These are phyloP conservation scores for Mimumesa dahlbomi DNA, from an alignment of 2,888 invertebrate species.

Conservation along the genomic window DNA sequence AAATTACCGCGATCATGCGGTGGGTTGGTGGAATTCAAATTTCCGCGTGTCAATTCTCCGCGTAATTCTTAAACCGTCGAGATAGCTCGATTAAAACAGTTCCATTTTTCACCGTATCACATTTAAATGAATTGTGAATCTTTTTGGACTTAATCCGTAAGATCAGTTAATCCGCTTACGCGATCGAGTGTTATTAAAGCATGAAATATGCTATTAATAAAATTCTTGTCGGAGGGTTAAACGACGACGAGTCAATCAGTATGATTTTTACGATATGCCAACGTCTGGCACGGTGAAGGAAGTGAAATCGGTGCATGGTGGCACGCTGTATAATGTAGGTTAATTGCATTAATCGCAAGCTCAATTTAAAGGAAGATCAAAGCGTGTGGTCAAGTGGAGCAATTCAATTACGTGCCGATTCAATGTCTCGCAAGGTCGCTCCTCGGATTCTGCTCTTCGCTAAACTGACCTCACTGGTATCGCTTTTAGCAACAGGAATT, in stretches of 20 bases:
- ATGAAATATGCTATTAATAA: neutral
- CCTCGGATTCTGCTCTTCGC: slow-evolving; percentile 45
- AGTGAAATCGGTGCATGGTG: slow-evolving; percentile 38
- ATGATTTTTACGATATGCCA: slow-evolving; percentile 25
- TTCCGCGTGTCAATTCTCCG: too few species aligned
- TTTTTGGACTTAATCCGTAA: too few species aligned
- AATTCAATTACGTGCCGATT: slow-evolving; percentile 78
- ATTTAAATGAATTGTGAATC: too few species aligned
- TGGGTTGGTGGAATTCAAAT: too few species aligned
- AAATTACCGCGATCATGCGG: too few species aligned
- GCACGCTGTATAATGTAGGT: slow-evolving; percentile 53
- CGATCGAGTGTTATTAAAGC: neutral
- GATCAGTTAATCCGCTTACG: neutral
- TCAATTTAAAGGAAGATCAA: slow-evolving; percentile 77
- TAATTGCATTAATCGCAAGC: slow-evolving; percentile 71
- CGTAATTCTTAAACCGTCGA: too few species aligned
- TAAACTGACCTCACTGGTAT: slow-evolving; percentile 20
- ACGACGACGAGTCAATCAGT: slow-evolving; percentile 14
- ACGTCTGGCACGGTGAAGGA: slow-evolving; percentile 28
- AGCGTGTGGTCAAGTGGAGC: slow-evolving; percentile 77
- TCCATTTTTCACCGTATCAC: too few species aligned
- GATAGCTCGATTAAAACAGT: too few species aligned
- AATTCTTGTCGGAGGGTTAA: neutral
- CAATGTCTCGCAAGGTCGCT: slow-evolving; percentile 68
- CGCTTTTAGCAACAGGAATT: slow-evolving; percentile 12